Base-by-base conservation (phyloP, 1,140 invertebrate genomes). In the Oppia nitens region DNA sequence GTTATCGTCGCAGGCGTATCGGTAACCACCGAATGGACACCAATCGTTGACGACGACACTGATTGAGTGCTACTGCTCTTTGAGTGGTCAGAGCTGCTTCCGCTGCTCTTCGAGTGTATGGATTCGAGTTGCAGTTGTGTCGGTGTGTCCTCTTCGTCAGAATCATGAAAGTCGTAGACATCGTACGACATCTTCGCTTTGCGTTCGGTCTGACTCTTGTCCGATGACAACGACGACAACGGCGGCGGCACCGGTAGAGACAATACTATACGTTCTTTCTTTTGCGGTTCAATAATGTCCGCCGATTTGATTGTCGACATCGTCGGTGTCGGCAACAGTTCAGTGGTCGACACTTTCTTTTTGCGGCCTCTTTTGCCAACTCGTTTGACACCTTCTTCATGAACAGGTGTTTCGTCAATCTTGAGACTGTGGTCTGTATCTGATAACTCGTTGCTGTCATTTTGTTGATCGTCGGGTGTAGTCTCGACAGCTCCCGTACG, bases 81-180 rank as follows among this genome's bases (percentile, higher is more conserved):
- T 14, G 20, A 12, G 3, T 50, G 9, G 24, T 48, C 47, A 57
- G 56, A 21, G 17, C 47, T 40, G n/a, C n/a, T n/a, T n/a, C n/a
- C n/a, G n/a, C n/a, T n/a, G n/a, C n/a, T n/a, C 32, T 40, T 40
- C 6, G 6, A 9, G 17, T 40, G 32, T 9, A 40, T 40, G 32
- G 32, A 17, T 17, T 40, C 32, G 32, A 57, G 26, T 23, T 28
- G 50, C 47, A 59, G 48, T 21, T 40, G 17, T n/a, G n/a, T 14
- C 3, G 56, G 53, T 26, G 25, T 23, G 12, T 59, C 62, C 51
- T 64, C 66, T 24, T 65, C 65, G 45, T 67, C 66, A 27, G 63
- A 65, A 29, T 66, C 65, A 26, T 55, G 47, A 55, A 67, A 67
- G 26, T 67, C 66, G 60, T 61, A 67, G 1, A 67, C 61, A 64